These are phyloP conservation scores for Schizopygopsis pylzovi DNA, from an alignment of 2,797 vertebrate species.

Conservation along the genomic window DNA sequence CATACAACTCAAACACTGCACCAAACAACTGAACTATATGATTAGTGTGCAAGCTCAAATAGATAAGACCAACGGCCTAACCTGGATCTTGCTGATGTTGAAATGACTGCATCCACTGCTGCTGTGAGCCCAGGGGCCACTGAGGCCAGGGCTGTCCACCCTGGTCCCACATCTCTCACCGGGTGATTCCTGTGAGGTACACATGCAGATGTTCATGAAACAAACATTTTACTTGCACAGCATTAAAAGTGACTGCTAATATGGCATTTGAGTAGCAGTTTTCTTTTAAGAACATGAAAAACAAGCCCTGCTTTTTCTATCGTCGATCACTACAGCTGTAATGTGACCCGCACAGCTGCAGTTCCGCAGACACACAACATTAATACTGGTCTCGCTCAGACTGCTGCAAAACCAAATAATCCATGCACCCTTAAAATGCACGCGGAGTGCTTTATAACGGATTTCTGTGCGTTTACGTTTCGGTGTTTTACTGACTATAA, in stretches of 20 bases:
- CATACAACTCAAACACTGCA: neutral
- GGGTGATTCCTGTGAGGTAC: constrained; percentile 37
- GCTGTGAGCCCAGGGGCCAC: constrained; percentile 95
- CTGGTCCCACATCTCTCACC: constrained; percentile 96
- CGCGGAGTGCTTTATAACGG: neutral
- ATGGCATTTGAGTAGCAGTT: neutral
- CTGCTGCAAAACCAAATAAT: neutral
- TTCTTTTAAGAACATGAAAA: neutral
- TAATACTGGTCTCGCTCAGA: neutral
- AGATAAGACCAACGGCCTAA: constrained; percentile 58
- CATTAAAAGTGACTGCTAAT: neutral
- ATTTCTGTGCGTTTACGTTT: neutral
- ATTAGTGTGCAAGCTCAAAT: neutral
- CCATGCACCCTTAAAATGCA: neutral
- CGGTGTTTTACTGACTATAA: neutral
- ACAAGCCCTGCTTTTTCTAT: neutral
- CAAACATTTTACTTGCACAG: neutral
- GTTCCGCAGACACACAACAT: neutral
- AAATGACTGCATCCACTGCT: constrained; percentile 99
- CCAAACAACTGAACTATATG: neutral
- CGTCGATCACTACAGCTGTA: neutral
- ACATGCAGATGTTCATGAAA: neutral
- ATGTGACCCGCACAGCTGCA: neutral
- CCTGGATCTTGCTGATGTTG: constrained; percentile 99
- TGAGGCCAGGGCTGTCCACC: constrained; percentile 99